Evolutionary conservation across 2,888 invertebrate species (phyloP), one percentile per base, ranked within the genome.

Genomic region (Corbicula japonica): DNA sequence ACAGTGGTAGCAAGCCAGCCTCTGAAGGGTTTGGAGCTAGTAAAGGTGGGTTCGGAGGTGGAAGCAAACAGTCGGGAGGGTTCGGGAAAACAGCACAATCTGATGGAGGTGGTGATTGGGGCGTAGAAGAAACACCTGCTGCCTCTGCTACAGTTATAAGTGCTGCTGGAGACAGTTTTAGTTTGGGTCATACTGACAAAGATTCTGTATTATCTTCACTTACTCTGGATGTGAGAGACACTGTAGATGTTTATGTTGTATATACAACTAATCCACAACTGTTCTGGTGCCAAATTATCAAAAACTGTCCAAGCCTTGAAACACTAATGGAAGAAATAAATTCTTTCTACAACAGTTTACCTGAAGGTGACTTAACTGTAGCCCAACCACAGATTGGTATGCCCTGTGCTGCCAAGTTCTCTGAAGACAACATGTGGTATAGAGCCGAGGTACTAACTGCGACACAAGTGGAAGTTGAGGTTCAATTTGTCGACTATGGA

Each of bases 401-500:
- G 56, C 82, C 87, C 8, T 91, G 91, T 84, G 87, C 87, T 30
- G 90, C 91, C 2, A 88, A 86, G 68, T 89, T 87, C 58, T 83
- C 86, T 28, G 88, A 87, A 54, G 89, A 89, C 62, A 74, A 84
- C 30, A 78, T 79, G 62, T 89, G 89, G 89, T 90, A 90, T 65
- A 81, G 89, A 60, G 88, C 86, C 23, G 82, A 81, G 44, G 75
- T 89, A 5, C 54, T 75, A 0, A 63, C 73, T 5, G 48, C 60
- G 15, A 58, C 69, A 18, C 61, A 66, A 12, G 35, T 50, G 15
- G 78, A 83, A 50, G 75, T 88, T n/a, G 86, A 83, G 32, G 90
- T 90, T 5, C 81, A 84, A 58, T 91, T 90, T 83, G 85, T 90
- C 21, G 90, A 90, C 65, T 92, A 92, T 81, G 92, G 92, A 26